These are phyloP conservation scores for Eupithecia tripunctaria DNA, from an alignment of 2,888 invertebrate genomes.

Conservation along the genomic window DNA sequence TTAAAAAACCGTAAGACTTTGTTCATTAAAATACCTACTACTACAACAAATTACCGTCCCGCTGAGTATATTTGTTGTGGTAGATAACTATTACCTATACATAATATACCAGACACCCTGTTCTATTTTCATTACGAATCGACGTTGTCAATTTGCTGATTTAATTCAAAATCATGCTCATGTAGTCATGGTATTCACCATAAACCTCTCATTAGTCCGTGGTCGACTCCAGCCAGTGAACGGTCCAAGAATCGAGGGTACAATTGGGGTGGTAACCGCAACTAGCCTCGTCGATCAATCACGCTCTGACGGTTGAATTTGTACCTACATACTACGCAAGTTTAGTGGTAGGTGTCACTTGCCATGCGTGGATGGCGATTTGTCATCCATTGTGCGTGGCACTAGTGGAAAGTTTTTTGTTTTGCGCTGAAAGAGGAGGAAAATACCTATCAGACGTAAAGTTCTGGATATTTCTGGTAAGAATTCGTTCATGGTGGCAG, in stretches of 20 bases:
- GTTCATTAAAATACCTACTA: too few relatives aligned
- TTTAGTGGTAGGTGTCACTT: conserved; percentile 35
- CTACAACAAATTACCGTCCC: too few relatives aligned
- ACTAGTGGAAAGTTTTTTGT: conserved; percentile 17
- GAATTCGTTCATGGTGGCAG: background rate
- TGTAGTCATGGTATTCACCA: background rate
- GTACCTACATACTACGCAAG: conserved; percentile 44
- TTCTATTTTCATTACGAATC: background rate
- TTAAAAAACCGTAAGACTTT: too few relatives aligned
- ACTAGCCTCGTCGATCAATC: conserved; percentile 59
- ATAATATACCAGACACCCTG: too few relatives aligned
- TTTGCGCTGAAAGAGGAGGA: background rate
- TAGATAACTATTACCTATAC: too few relatives aligned
- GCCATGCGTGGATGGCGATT: conserved; percentile 37
- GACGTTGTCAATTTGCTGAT: background rate
- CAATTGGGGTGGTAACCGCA: conserved; percentile 42
- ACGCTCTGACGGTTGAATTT: conserved; percentile 48
- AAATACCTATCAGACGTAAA: background rate
- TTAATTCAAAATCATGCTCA: background rate
- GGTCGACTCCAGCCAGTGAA: conserved; percentile 19
- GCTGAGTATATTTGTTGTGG: too few relatives aligned
- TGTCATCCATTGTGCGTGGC: conserved; percentile 37
- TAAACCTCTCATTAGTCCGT: background rate
- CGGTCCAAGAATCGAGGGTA: conserved; percentile 24
- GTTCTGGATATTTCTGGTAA: background rate